A percentile compares a stretch with the other conserved stretches of the same genome.
These are phyloP conservation scores for Pardosa pseudoannulata DNA, from an alignment of 2,888 invertebrate genomes.

Conservation along the genomic window DNA sequence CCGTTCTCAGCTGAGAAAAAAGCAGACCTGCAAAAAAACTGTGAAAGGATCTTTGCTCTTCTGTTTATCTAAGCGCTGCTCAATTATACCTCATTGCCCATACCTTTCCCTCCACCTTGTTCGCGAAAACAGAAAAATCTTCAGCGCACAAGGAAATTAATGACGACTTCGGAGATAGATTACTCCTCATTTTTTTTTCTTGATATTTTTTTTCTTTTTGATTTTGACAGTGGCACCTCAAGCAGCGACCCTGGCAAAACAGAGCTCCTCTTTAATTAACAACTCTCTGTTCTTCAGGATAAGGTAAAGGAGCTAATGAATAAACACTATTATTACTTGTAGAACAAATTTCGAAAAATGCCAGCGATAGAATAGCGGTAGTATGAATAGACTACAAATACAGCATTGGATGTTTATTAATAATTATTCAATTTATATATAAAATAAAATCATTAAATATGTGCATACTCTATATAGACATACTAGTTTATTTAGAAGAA, in stretches of 20 bases:
- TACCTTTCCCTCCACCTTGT: conserved; percentile 16
- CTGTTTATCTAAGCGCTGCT: conserved; percentile 57
- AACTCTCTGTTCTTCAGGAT: conserved; percentile 22
- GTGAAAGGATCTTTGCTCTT: conserved; percentile 7
- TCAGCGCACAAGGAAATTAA: conserved; percentile 46
- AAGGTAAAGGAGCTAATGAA: conserved; percentile 48
- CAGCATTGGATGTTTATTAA: no score
- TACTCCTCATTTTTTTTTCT: conserved; percentile 29
- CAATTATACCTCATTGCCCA: conserved; percentile 55
- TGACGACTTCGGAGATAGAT: conserved; percentile 65
- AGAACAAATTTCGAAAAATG: neutral
- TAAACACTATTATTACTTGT: conserved; percentile 53
- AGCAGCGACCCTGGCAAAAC: conserved; percentile 46
- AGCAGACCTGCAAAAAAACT: neutral
- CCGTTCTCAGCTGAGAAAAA: neutral
- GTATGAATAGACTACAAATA: no score
- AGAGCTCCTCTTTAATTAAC: conserved; percentile 56
- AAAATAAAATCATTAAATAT: no score
- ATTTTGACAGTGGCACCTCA: conserved; percentile 52
- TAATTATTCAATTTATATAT: no score
- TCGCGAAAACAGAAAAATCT: conserved; percentile 46
- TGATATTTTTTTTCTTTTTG: conserved; percentile 20
- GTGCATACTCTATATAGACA: no score
- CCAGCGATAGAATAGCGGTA: neutral
- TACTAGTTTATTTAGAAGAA: no score